Evolutionary conservation across 2,797 vertebrate genomes (phyloP).

Genomic region (Taenioides sp.): DNA sequence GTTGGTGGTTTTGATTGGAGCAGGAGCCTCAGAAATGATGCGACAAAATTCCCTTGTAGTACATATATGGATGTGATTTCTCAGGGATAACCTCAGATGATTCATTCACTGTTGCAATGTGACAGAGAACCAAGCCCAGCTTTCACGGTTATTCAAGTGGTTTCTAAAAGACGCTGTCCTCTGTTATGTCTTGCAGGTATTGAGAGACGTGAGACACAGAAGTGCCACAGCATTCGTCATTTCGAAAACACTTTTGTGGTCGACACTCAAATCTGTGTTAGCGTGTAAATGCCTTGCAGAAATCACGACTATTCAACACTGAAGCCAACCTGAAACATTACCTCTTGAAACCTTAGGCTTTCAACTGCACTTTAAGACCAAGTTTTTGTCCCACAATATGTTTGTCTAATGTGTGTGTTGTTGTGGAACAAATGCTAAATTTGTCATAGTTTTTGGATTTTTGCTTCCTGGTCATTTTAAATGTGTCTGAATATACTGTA

Average conservation of each 20-base stretch:
- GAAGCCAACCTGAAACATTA: conserved; percentile 69
- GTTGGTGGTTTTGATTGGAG: conserved; percentile 35
- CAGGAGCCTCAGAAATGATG: conserved; percentile 39
- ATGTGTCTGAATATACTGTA: conserved; percentile 51
- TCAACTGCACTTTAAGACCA: conserved; percentile 81
- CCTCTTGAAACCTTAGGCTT: conserved; percentile 77
- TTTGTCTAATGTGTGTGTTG: conserved; percentile 38
- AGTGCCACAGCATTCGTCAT: conserved; percentile 89
- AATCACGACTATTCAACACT: conserved; percentile 56
- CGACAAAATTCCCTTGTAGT: conserved; percentile 41
- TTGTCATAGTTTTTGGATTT: conserved; percentile 38
- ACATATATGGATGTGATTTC: conserved; percentile 52
- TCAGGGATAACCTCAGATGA: conserved; percentile 26
- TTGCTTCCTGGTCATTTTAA: conserved; percentile 38
- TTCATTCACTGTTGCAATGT: conserved; percentile 9
- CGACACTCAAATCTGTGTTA: conserved; percentile 90
- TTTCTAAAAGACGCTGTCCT: conserved; percentile 11
- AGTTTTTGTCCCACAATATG: conserved; percentile 45
- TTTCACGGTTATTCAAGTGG: conserved; percentile 13
- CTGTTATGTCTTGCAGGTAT: conserved; percentile 78
- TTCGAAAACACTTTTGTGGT: conserved; percentile 96
- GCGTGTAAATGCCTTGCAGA: conserved; percentile 66
- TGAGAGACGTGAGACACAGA: conserved; percentile 81
- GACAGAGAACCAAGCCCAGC: neutral
- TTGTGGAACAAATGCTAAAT: conserved; percentile 30